Evolutionary conservation across 1,140 invertebrate genomes (phyloP).

Genomic region (Lethrus apterus): DNA sequence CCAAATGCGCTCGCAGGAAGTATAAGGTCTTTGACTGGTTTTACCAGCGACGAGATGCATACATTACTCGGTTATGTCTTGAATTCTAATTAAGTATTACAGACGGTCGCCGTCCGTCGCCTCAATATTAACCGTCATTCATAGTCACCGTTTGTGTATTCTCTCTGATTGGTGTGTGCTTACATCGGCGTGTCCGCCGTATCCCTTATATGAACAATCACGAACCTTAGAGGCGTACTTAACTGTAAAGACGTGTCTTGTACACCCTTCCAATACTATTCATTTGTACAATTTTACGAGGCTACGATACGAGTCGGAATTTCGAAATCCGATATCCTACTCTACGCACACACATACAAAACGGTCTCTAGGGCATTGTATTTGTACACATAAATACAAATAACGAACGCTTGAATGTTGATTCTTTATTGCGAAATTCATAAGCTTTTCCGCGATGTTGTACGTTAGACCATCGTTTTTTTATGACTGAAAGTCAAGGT

Average conservation of each 20-base stretch:
- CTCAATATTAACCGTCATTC: slow-evolving; percentile 14
- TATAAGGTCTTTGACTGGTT: slow-evolving; percentile 24
- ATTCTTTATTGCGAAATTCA: no score
- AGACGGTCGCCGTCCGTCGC: slow-evolving; percentile 10
- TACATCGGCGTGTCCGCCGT: slow-evolving; percentile 6
- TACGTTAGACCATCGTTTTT: no score
- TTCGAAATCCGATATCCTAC: no score
- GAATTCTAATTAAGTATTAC: slow-evolving; percentile 20
- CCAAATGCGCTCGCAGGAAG: slow-evolving; percentile 25
- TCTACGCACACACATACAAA: no score
- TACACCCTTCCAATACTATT: slow-evolving; percentile 6
- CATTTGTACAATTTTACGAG: slow-evolving; percentile 8
- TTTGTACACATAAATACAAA: no score
- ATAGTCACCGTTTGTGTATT: slow-evolving; percentile 8
- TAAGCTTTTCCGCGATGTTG: no score
- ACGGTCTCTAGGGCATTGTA: no score
- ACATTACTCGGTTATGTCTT: slow-evolving; percentile 21
- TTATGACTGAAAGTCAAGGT: no score
- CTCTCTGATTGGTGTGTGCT: slow-evolving; percentile 1
- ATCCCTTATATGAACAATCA: slow-evolving; percentile 4
- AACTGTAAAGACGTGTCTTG: slow-evolving; percentile 12
- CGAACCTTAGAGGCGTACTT: slow-evolving; percentile 12
- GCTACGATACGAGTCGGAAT: background rate
- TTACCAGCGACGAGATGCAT: slow-evolving; percentile 18
- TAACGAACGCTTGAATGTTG: no score